Evolutionary conservation across 2,888 invertebrate genomes (phyloP), one percentile per base, ranked within the genome.

Genomic region (Campoplex capitator): DNA sequence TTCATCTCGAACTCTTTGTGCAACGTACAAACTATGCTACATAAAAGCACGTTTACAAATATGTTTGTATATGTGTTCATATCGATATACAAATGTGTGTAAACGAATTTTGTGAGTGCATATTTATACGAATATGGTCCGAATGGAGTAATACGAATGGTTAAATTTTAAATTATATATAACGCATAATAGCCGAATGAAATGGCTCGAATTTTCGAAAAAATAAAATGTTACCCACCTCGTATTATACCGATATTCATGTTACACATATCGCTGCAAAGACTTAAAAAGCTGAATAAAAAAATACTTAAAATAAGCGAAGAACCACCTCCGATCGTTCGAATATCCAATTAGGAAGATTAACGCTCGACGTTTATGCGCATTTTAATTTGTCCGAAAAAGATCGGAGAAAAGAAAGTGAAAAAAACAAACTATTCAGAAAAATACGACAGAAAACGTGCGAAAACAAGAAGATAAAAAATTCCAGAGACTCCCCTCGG

Each of bases 291-390:
- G 23, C 23, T 68, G 74, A 81, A 81, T 86, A 67, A 78, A 84
- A 78, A 74, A 51, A 54, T 56, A 81, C 67, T 86, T 81, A 70
- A 84, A 83, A 81, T 62, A 81, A 86, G 67, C 77, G 56, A 81
- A 23, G 74, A 58, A 71, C 65, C 82, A 83, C 73, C 70, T 75
- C 42, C 54, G 28, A 78, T 65, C 80, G 65, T 48, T 54, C 54
- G 58, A 79, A 71, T 79, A 48, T 62, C 71, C 83, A 86, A 86
- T 84, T 81, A 77, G 68, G 62, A 65, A 78, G 68, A 84, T 83
- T 81, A 84, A 84, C 70, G 74, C 62, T 75, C 51, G 81, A 84
- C 77, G 51, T 84, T 84, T 62, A 81, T 74, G 70, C 18, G 68
- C 74, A 74, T 48, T 77, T 83, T 83, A 80, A 76, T 67, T 71